Conservation (phyloP, 2,113 vertebrate genomes). For the Channa argus region DNA sequence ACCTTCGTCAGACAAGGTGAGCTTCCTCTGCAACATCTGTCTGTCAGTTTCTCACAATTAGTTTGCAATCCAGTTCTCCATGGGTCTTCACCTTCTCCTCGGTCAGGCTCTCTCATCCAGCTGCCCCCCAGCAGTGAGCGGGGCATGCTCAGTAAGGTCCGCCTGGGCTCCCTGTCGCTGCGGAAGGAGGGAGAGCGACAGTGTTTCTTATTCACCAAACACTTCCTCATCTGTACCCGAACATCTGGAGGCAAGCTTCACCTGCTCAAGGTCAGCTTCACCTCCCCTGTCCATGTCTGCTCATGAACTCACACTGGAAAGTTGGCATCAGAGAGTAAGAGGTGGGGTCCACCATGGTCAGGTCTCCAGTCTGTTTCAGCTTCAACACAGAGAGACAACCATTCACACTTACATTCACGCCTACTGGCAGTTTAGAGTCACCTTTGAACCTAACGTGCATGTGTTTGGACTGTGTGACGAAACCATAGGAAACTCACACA, state of each 20-base stretch:
- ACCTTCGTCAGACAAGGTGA: constrained; percentile 98
- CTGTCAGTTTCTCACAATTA: too few species aligned
- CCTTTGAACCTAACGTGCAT: too few species aligned
- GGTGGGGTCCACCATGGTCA: too few species aligned
- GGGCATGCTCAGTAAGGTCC: constrained; percentile 94
- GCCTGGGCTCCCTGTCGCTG: constrained; percentile 91
- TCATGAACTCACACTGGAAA: too few species aligned
- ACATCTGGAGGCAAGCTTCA: constrained; percentile 97
- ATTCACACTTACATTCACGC: too few species aligned
- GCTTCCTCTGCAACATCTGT: neutral
- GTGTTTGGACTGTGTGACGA: too few species aligned
- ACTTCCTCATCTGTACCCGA: constrained; percentile 95
- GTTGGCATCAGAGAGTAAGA: too few species aligned
- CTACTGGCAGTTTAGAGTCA: too few species aligned
- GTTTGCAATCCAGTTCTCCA: neutral
- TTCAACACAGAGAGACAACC: too few species aligned
- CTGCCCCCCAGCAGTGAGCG: constrained; percentile 95
- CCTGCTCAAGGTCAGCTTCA: constrained; percentile 89
- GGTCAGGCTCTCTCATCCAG: constrained; percentile 93
- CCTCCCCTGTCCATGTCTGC: too few species aligned
- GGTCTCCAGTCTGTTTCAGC: too few species aligned
- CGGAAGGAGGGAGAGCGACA: constrained; percentile 97
- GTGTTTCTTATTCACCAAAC: constrained; percentile 96
- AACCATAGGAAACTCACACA: too few species aligned
- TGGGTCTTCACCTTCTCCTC: neutral